Conservation (phyloP, 2,888 invertebrate species). For the Clostera curtula region DNA sequence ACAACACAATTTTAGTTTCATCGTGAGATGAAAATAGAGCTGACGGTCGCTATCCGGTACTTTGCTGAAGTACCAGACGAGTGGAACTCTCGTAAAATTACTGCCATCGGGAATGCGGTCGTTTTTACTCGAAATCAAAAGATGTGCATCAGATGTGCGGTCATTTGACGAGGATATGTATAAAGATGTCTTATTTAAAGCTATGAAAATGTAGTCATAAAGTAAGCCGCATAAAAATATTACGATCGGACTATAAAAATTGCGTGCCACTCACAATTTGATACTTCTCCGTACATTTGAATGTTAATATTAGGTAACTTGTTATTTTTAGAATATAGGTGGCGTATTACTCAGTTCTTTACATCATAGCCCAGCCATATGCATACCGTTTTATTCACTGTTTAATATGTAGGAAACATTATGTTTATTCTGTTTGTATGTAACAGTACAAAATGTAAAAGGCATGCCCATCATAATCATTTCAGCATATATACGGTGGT, state of each 20-base stretch:
- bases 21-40: slow-evolving; percentile 20
- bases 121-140: slow-evolving; percentile 13
- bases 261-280: slow-evolving; percentile 32
- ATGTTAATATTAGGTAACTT: slow-evolving; percentile 26
- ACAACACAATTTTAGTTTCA: slow-evolving; percentile 18
- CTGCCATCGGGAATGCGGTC: slow-evolving; percentile 11
- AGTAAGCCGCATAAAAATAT: slow-evolving; percentile 44
- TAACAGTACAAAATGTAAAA: too few relatives aligned
- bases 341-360: not conserved
- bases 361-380: not conserved
- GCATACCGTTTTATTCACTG: too few relatives aligned
- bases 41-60: slow-evolving; percentile 12
- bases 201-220: slow-evolving; percentile 33
- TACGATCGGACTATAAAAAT: slow-evolving; percentile 48
- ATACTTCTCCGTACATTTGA: slow-evolving; percentile 29
- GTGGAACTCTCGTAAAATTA: slow-evolving; percentile 11
- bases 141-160: slow-evolving; percentile 7
- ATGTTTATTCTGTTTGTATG: too few relatives aligned
- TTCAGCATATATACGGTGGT: too few relatives aligned
- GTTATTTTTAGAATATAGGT: slow-evolving; percentile 23
- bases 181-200: slow-evolving; percentile 28
- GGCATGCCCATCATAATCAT: too few relatives aligned
- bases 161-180: slow-evolving; percentile 4
- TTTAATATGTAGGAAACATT: too few relatives aligned
- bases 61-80: slow-evolving; percentile 11